Base-by-base conservation (phyloP, 2,797 vertebrate species). In the Karalla daura region DNA sequence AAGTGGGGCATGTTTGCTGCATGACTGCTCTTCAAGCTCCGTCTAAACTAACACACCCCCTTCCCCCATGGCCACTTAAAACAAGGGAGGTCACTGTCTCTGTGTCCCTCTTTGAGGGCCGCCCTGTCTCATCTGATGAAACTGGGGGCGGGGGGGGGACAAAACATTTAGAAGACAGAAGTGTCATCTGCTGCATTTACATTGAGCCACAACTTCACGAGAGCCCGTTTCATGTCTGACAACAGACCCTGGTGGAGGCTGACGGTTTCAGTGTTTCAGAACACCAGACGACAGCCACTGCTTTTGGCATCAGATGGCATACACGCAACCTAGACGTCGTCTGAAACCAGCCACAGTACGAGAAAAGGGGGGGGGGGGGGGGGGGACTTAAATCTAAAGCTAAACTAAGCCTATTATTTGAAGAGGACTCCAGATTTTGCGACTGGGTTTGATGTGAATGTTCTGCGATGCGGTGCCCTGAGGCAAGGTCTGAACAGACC, bases 1-100 rank as follows among this genome's bases (percentile, higher is more conserved):
- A 84, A 86, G 61, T 82, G 86, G 86, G 82, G 36, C 75, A 84
- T 46, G 77, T 84, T 87, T 90, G 62, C 80, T 78, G 87, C 89
- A 88, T 89, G 89, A 87, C 70, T 88, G 82, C 74, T 58, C 79
- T 23, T 69, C 7, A 3, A 74, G 41, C 49, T 58, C 49, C 35
- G 37, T 55, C 51, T 43, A 28, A 80, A 37, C 36, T 27, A 20
- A 35, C 47, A 1, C n/a, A 30, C 46, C 24, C 23, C 12, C 58
- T 46, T 21, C 52, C 21, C 49, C 41, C 18, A 39, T 41, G 36
- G 36, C 45, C 6, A 24, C 20, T 36, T 47, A 53, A 74, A 70
- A 78, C 52, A 80, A 67, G 44, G 25, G 30, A 55, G 40, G 30
- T 28, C 56, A 52, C 43, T 63, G 47, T 55, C 50, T 20, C 7